Base-by-base conservation (phyloP, 1,140 invertebrate genomes). In the roundworm (Caenorhabditis elegans) region DNA sequence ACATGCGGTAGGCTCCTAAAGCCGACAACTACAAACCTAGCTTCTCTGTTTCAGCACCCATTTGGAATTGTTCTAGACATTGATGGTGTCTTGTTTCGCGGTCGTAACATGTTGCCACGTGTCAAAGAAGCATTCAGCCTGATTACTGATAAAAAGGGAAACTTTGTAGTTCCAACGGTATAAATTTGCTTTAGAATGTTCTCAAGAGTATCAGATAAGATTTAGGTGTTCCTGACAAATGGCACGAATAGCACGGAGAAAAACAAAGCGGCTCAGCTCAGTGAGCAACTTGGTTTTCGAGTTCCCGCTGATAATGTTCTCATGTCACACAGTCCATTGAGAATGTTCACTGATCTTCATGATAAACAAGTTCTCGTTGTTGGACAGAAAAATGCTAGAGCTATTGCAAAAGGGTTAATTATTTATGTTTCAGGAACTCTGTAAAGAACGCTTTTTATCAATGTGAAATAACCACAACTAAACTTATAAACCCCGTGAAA, bases 11-110 rank as follows among this genome's bases (percentile, higher is more conserved):
- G 2, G 26, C 34, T 31, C 10, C n/a, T 17, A 36, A 17, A 0
- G 22, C n/a, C 34, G 15, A 17, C 1, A n/a, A 43, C 11, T 43
- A 31, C 5, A 28, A 26, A 4, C 2, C 13, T 17, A 55, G 19
- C 15, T 39, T 17, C 43, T 47, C 36, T 15, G 1, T 65, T 83
- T 79, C 24, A 83, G 82, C 76, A 53, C 47, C 43, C 55, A n/a
- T 83, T 83, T 28, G 82, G 82, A 60, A 79, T 94, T 6, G 88
- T 94, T 10, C 94, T 94, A 89, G 93, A 94, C 85, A 93, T 94
- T 51, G 93, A 94, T 85, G 93, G 93, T 17, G 93, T 94, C 0
- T 91, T 94, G 84, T 93, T 93, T 0, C 89, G 93, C 55, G 93
- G 93, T 0, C 92, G 92, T 83, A 91, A 91, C 36, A 91, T 93